phyloP scores from a whole-genome alignment of 2,888 invertebrate genomes.

The Lasiommata megera region DNA sequence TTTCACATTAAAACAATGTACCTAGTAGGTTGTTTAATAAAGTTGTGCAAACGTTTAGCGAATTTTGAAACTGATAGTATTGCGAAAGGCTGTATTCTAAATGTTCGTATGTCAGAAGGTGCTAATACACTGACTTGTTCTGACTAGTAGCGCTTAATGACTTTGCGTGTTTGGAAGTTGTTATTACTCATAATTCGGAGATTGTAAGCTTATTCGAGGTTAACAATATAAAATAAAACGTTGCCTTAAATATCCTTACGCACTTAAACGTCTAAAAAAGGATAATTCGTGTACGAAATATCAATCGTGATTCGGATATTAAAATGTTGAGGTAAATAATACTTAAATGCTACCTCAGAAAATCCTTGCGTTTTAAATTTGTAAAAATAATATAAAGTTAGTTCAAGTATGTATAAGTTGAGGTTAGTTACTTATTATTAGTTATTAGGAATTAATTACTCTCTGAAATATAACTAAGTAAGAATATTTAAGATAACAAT shows the following conservation, averaged over 20 bases:
- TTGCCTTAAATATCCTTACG: not conserved
- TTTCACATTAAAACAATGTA: conserved; percentile 20
- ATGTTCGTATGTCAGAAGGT: conserved; percentile 39
- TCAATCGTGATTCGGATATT: not conserved
- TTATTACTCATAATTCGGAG: conserved; percentile 10
- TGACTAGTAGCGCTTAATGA: conserved; percentile 13
- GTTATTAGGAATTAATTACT: not conserved
- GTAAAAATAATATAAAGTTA: not conserved
- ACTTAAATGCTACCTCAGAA: not conserved
- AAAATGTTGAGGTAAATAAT: not conserved
- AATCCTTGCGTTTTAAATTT: not conserved
- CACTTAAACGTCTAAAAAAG: not conserved
- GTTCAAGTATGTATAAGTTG: too few relatives aligned
- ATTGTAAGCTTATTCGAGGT: conserved; percentile 11
- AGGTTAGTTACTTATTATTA: not conserved
- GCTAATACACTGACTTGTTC: conserved; percentile 47
- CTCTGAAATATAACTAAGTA: not conserved
- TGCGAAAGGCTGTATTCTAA: conserved; percentile 30
- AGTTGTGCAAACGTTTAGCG: conserved; percentile 41
- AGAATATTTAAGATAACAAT: not conserved
- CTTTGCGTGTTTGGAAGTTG: conserved; percentile 17
- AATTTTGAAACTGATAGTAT: conserved; percentile 51
- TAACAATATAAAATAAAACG: not conserved
- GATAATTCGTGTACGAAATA: not conserved
- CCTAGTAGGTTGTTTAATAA: conserved; percentile 15